Base-by-base conservation (phyloP, 2,888 invertebrate species). In the Melanostoma mellinum region DNA sequence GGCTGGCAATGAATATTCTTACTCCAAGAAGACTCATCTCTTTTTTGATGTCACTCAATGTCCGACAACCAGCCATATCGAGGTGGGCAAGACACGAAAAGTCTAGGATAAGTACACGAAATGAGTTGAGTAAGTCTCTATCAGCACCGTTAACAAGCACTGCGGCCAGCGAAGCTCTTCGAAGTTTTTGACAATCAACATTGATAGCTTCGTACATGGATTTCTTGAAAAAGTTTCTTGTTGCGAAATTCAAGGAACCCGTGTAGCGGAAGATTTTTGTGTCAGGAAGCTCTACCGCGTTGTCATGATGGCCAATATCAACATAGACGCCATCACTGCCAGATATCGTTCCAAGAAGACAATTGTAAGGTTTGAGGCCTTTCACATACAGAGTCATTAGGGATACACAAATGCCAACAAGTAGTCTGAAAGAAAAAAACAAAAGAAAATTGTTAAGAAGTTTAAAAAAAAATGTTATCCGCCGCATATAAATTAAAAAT, bases 201-300 rank as follows among this genome's bases (percentile, higher is more conserved):
- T 92, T 92, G 2, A 94, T 90, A 20, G 92, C 89, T 36, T 90
- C 90, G 87, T 93, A 92, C 6, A 95, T 88, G 56, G 92, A 92
- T 1, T 91, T 89, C 84, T 92, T 93, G 86, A 94, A 94, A 85
- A 92, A 92, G 75, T 92, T 91, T 56, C 92, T 92, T 6, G 94
- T 94, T 1, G 94, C 94, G 89, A 95, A 95, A 89, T 95, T 95
- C 5, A 95, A 90, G 5, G 93, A 93, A 1, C 95, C 95, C 67
- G 92, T 92, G 86, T 95, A 95, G 86, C 94, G 94, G 88, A 94
- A 93, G 72, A 96, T 94, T 89, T 94, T 94, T 1, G 94, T 92
- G 46, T 94, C 93, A 0, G 93, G 92, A 65, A 95, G 90, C 89
- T 94, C 94, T 71, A 92, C 90, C 2, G 94, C 94, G 93, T 93